Base-by-base conservation (phyloP, 2,113 vertebrate species). In the Gavialis gangeticus region DNA sequence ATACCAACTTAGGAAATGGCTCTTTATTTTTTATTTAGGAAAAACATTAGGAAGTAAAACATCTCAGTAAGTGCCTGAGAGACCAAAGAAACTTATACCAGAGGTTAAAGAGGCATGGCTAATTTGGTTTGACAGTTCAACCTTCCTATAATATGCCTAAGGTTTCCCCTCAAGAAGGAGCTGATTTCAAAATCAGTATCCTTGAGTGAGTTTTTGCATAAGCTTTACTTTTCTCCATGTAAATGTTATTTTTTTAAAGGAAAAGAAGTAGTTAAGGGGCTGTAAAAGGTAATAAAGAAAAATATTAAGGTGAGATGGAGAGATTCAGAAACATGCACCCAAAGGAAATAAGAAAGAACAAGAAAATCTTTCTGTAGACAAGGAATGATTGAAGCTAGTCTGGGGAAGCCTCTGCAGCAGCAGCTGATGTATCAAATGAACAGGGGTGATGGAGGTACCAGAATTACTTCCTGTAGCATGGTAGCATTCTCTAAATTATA, bases 131-230 rank as follows among this genome's bases (percentile, higher is more conserved):
- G 98, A 96, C 98, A 95, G 95, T 71, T 82, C 84, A 63, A 78
- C 92, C 94, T 95, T 89, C 90, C 94, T 9, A 3, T 64, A 95
- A 94, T 94, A 85, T 12, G 85, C 91, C 93, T 91, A 86, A 93
- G 94, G 95, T 94, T 93, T 97, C 91, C 96, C 97, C 96, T 93
- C 82, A 93, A 96, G 98, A 96, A 95, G 94, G 66, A 94, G 79
- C 92, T 57, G 60, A 75, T 93, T 95, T 95, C 93, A 91, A 84
- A 92, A 93, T 82, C 93, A 82, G 88, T 75, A 85, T 92, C 91
- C 95, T 91, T 95, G 30, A 93, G 83, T 81, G 89, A 96, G 90
- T 95, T 75, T 91, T 91, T 87, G 78, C 88, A 85, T 76, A 90
- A 84, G 79, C 85, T 85, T 94, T 95, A 95, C 92, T 87, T 91